Percentiles rank a stretch among this genome's conserved stretches.
phyloP scores from a whole-genome alignment of 1,140 invertebrate species.

The Drosophila pachea region DNA sequence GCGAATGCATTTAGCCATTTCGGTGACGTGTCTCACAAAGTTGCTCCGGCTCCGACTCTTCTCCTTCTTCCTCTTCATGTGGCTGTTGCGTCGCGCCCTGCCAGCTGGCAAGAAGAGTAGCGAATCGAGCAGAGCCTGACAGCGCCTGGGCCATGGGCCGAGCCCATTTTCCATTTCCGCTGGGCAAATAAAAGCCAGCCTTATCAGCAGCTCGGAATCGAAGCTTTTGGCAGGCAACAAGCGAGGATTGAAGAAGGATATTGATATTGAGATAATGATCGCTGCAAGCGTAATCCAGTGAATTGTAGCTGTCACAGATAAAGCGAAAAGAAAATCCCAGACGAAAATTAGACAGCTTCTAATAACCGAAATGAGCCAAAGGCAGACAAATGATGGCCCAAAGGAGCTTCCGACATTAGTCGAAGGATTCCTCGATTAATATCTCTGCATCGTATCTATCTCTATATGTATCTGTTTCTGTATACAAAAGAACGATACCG shows the following conservation, averaged over 20 bases:
- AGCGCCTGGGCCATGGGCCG: constrained; percentile 42
- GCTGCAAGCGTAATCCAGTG: background rate
- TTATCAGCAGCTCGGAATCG: constrained; percentile 56
- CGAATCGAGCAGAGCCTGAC: constrained; percentile 35
- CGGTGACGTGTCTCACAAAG: constrained; percentile 54
- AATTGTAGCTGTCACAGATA: no score
- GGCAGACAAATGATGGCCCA: no score
- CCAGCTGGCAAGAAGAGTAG: background rate
- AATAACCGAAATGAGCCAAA: no score
- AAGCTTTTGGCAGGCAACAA: constrained; percentile 29
- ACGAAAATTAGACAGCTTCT: no score
- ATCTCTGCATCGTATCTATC: no score
- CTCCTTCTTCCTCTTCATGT: constrained; percentile 17
- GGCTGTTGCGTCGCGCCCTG: constrained; percentile 42
- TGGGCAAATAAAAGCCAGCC: constrained; percentile 21
- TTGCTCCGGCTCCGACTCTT: constrained; percentile 19
- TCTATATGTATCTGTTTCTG: no score
- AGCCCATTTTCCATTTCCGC: constrained; percentile 73
- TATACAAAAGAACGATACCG: no score
- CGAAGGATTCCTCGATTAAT: no score
- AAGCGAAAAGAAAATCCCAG: no score
- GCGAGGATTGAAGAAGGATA: constrained; percentile 21
- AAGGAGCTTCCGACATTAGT: no score
- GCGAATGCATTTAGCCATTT: constrained; percentile 70
- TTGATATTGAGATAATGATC: background rate